phyloP scores from a whole-genome alignment of 2,888 invertebrate genomes.

The Strigamia crassipes region DNA sequence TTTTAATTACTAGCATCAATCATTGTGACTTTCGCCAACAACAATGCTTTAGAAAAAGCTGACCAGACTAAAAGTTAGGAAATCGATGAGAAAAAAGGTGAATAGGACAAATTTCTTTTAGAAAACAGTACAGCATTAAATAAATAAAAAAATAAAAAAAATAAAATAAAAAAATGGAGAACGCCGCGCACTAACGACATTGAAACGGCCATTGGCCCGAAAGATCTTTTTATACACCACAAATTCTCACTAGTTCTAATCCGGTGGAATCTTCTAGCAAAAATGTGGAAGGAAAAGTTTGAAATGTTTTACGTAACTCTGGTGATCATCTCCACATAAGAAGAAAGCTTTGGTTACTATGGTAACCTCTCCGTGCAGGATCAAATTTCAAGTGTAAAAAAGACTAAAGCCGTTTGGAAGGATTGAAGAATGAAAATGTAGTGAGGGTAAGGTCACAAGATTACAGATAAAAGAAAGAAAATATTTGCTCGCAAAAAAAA shows the following conservation, averaged over 20 bases:
- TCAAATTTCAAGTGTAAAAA: constrained; percentile 6
- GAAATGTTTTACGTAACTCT: constrained; percentile 2
- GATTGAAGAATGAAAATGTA: not conserved
- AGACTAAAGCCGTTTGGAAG: constrained; percentile 10
- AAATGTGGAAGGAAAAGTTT: constrained; percentile 10
- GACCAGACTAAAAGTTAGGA: no score
- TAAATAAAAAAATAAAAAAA: not conserved
- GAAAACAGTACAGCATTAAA: no score
- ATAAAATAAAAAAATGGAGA: not conserved
- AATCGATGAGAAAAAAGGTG: no score
- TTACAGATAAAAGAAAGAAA: not conserved
- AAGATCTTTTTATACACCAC: not conserved
- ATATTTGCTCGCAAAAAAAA: no score
- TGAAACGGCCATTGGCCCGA: not conserved
- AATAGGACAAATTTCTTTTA: no score
- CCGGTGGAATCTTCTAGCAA: not conserved
- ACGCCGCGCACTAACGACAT: not conserved
- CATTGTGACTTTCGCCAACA: no score
- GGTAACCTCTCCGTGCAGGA: not conserved
- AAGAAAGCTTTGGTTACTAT: constrained; percentile 10
- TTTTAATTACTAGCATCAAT: no score
- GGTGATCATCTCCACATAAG: constrained; percentile 10
- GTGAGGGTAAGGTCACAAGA: not conserved
- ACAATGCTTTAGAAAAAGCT: no score
- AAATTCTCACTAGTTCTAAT: constrained; percentile 10